Evolutionary conservation across 2,888 invertebrate genomes (phyloP).

Genomic region (Eristalinus sepulchralis): DNA sequence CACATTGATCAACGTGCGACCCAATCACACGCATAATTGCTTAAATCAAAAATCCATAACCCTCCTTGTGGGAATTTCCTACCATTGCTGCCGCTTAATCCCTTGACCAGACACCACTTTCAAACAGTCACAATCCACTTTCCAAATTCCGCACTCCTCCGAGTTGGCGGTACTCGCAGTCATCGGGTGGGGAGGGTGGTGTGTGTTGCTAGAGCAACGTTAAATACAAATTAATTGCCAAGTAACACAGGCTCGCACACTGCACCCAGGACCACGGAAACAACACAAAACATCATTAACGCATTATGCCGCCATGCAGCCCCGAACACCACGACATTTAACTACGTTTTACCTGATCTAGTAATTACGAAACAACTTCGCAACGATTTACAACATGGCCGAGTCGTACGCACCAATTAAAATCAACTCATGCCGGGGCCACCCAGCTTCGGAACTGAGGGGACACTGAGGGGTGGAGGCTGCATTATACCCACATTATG

Average conservation of each 20-base stretch:
- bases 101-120: background rate
- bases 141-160: conserved; percentile 18
- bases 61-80: background rate
- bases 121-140: conserved; percentile 37
- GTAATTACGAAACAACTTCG: conserved; percentile 62
- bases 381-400: conserved; percentile 42
- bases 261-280: conserved; percentile 22
- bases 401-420: conserved; percentile 48
- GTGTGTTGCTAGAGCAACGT: background rate
- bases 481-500: conserved; percentile 34
- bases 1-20: background rate
- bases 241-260: conserved; percentile 7
- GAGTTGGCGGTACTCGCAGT: background rate
- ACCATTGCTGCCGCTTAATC: background rate
- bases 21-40: conserved; percentile 4
- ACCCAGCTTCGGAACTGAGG: background rate
- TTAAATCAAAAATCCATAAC: conserved; percentile 1
- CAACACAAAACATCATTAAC: conserved; percentile 60
- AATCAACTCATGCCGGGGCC: conserved; percentile 46
- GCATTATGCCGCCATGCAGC: conserved; percentile 52
- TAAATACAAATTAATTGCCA: conserved; percentile 52
- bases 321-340: conserved; percentile 34
- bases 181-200: background rate
- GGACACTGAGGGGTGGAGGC: background rate
- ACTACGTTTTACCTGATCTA: conserved; percentile 44